Conservation (phyloP, 2,888 invertebrate species). For the Tryphoninae sp. region DNA sequence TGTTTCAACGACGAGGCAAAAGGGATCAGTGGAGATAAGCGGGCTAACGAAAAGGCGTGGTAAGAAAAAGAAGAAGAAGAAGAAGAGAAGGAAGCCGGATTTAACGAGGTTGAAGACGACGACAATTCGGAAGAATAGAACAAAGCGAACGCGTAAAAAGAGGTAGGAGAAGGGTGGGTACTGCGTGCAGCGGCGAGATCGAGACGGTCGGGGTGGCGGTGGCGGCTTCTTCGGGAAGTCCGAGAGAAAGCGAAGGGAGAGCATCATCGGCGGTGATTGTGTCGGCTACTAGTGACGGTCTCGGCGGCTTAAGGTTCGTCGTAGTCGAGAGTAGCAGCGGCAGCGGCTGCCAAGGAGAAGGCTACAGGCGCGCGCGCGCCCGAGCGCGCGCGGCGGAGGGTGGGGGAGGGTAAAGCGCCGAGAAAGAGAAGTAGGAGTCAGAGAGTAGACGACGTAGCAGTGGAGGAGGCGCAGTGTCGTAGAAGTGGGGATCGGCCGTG, state of each 20-base stretch:
- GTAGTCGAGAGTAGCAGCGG: slow-evolving; percentile 82
- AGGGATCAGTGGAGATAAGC: slow-evolving; percentile 62
- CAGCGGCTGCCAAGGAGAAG: slow-evolving; percentile 82
- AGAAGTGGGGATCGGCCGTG: slow-evolving; percentile 71
- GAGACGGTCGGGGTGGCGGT: slow-evolving; percentile 60
- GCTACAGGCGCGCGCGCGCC: slow-evolving; percentile 65
- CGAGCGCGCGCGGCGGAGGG: slow-evolving; percentile 39
- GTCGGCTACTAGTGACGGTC: slow-evolving; percentile 72
- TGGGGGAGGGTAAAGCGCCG: slow-evolving; percentile 79
- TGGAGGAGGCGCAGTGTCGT: slow-evolving; percentile 64
- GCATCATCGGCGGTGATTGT: slow-evolving; percentile 61
- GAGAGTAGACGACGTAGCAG: slow-evolving; percentile 66
- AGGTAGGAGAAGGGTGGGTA: slow-evolving; percentile 59
- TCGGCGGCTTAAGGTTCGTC: slow-evolving; percentile 81
- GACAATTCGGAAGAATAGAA: slow-evolving; percentile 62
- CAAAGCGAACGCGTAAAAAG: slow-evolving; percentile 65
- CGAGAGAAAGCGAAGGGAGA: slow-evolving; percentile 57
- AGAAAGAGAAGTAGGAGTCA: slow-evolving; percentile 60
- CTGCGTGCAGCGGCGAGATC: slow-evolving; percentile 63
- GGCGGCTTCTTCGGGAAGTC: slow-evolving; percentile 59
- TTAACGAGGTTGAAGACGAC: slow-evolving; percentile 64
- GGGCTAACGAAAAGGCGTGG: slow-evolving; percentile 51
- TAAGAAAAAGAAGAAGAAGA: slow-evolving; percentile 66
- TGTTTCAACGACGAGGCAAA: slow-evolving; percentile 58
- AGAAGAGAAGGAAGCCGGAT: too few species aligned